phyloP scores from a whole-genome alignment of 92 coral and sea anemone species.

The Heteractis magnifica region DNA sequence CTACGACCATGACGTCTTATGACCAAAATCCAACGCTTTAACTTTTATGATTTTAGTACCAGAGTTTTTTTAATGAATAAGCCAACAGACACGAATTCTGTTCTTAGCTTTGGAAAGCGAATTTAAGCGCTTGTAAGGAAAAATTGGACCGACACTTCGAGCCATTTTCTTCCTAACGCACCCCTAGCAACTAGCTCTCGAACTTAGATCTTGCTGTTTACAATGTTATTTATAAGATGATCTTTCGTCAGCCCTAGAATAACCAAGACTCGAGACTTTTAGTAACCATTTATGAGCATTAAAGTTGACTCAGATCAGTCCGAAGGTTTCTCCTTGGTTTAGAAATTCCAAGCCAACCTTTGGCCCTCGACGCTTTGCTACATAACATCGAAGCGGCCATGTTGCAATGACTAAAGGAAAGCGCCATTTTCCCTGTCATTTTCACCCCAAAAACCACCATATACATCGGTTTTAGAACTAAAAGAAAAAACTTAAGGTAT shows the following conservation, averaged over 20 bases:
- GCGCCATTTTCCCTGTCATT: neutral
- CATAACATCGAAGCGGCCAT: neutral
- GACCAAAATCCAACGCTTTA: neutral
- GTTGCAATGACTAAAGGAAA: neutral
- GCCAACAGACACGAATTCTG: neutral
- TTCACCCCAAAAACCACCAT: neutral
- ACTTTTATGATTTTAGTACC: neutral
- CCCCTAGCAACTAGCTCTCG: constrained; percentile 40
- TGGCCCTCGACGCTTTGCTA: neutral
- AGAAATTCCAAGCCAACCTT: constrained; percentile 24
- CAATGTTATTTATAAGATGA: neutral
- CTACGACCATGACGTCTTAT: neutral
- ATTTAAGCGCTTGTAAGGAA: neutral
- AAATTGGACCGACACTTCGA: neutral
- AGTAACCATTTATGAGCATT: neutral
- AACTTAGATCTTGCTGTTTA: constrained; percentile 15
- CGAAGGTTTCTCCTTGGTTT: constrained; percentile 18
- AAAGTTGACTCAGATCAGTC: neutral
- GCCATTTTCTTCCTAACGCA: constrained; percentile 3
- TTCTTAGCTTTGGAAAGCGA: neutral
- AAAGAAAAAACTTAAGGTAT: neutral
- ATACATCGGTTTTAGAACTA: neutral
- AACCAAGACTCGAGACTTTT: neutral
- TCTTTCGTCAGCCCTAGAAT: constrained; percentile 7
- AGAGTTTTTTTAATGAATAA: neutral